A percentile compares a stretch with the other conserved stretches of the same genome.
Evolutionary conservation across 2,113 vertebrate genomes (phyloP).

Genomic region (Anhinga rufa): DNA sequence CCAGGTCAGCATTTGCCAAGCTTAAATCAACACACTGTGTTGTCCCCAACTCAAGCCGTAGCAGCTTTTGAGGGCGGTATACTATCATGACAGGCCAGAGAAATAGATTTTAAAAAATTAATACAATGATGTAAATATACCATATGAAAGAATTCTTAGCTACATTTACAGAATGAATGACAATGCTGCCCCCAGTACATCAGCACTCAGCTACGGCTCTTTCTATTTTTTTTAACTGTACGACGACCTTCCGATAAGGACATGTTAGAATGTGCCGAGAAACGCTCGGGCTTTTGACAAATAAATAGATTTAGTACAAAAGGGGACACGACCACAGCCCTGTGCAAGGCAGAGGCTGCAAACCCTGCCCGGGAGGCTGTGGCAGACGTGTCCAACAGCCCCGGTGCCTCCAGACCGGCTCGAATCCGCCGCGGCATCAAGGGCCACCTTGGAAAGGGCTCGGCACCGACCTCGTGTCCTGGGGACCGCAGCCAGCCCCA

Average conservation of each 20-base stretch:
- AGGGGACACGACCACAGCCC: neutral
- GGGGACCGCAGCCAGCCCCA: rapidly evolving
- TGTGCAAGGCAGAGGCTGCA: neutral
- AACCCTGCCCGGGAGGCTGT: neutral
- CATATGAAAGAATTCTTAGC: neutral
- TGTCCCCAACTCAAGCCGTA: neutral
- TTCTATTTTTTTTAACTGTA: neutral
- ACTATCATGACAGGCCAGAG: neutral
- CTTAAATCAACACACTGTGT: neutral
- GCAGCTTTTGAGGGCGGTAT: neutral
- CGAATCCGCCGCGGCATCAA: rapidly evolving
- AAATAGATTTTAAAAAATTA: neutral
- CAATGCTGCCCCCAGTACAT: neutral
- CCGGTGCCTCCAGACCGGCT: rapidly evolving
- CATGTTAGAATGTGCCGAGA: neutral
- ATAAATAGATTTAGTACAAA: neutral
- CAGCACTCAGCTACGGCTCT: neutral
- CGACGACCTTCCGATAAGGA: neutral
- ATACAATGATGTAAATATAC: neutral
- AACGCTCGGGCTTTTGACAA: neutral
- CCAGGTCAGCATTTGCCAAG: neutral
- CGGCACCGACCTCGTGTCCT: rapidly evolving
- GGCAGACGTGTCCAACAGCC: neutral
- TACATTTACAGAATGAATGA: neutral
- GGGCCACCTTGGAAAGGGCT: neutral